Percentiles rank a stretch among this genome's conserved stretches.
Evolutionary conservation across 2,888 invertebrate species (phyloP).

Genomic region (Piscicola geometra): DNA sequence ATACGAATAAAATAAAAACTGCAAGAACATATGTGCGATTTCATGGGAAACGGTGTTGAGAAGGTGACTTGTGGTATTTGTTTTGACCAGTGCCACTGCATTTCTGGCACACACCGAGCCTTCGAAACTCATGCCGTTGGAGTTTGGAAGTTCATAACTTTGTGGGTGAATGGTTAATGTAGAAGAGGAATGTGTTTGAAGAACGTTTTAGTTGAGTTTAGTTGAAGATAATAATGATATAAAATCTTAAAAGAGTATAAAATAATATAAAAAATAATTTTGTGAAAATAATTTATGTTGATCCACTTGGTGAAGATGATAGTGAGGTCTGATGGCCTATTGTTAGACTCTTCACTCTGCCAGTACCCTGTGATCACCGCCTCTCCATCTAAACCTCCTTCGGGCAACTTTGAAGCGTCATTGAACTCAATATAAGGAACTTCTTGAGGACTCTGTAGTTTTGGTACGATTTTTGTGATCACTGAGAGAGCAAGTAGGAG

Average conservation of each 20-base stretch:
- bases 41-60: slow-evolving; percentile 12
- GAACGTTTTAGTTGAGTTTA: too few relatives aligned
- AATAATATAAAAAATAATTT: too few relatives aligned
- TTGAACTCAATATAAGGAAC: too few relatives aligned
- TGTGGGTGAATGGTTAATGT: too few relatives aligned
- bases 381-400: not conserved
- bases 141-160: not conserved
- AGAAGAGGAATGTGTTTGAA: too few relatives aligned
- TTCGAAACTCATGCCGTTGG: slow-evolving; percentile 11
- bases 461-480: too few relatives aligned
- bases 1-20: not conserved
- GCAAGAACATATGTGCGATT: not conserved
- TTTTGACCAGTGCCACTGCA: not conserved
- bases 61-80: not conserved
- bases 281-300: too few relatives aligned
- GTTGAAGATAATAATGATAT: too few relatives aligned
- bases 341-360: not conserved
- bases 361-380: not conserved
- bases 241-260: too few relatives aligned
- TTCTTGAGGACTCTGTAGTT: too few relatives aligned
- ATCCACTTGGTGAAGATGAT: not conserved
- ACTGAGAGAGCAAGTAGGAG: too few relatives aligned
- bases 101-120: not conserved
- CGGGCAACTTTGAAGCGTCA: too few relatives aligned
- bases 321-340: not conserved